These are phyloP conservation scores for Hyposoter didymator DNA, from an alignment of 2,888 invertebrate species.

Conservation along the genomic window DNA sequence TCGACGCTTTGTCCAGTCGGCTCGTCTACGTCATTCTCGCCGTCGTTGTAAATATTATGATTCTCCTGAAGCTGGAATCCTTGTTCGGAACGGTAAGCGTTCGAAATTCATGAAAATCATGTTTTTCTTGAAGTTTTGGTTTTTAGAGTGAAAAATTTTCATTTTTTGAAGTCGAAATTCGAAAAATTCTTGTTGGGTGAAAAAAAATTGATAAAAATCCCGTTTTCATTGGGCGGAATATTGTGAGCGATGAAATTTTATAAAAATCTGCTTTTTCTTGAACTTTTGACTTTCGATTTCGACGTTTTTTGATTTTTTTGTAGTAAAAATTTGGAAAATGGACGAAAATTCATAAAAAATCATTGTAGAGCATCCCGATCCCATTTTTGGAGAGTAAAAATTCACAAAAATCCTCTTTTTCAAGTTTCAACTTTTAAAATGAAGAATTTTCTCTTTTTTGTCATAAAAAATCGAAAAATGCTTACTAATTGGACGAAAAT, in stretches of 20 bases:
- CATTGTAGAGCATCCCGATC: slow-evolving; percentile 76
- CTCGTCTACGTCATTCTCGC: slow-evolving; percentile 76
- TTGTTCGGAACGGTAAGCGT: slow-evolving; percentile 77
- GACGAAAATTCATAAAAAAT: not conserved
- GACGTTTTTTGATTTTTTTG: no score
- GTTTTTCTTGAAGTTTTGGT: not conserved
- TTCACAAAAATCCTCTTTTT: no score
- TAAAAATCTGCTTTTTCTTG: no score
- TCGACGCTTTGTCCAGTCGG: slow-evolving; percentile 67
- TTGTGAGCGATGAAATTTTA: no score
- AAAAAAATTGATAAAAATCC: no score
- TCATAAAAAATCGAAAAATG: not conserved
- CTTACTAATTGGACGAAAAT: not conserved
- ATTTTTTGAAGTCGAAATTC: not conserved
- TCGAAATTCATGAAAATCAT: not conserved
- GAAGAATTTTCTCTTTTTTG: not conserved
- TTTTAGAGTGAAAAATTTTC: no score
- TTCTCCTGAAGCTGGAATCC: slow-evolving; percentile 73
- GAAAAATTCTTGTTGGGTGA: not conserved
- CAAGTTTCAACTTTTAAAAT: not conserved
- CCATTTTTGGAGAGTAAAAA: slow-evolving; percentile 70
- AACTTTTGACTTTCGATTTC: no score
- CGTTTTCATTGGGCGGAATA: no score
- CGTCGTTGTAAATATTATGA: slow-evolving; percentile 75
- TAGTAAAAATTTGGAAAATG: not conserved